Base-by-base conservation (phyloP, 2,797 vertebrate species). In the Hephaestus fuliginosus region DNA sequence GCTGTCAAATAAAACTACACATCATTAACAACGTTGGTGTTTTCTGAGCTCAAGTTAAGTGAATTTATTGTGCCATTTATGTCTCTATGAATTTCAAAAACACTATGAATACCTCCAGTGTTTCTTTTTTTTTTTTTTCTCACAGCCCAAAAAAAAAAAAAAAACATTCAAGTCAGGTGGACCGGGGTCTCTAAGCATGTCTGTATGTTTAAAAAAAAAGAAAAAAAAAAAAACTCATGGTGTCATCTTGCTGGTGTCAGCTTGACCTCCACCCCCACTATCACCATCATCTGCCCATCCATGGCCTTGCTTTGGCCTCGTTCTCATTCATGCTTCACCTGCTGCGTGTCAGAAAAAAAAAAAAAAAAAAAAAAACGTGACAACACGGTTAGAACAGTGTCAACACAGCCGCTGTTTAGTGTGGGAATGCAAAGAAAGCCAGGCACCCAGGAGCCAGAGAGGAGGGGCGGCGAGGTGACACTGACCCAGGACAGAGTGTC, bases 321-420 rank as follows among this genome's bases (percentile, higher is more conserved):
- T 55, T 70, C 63, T 69, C 65, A 58, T 70, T 79, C 76, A 88
- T 71, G 75, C 78, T 85, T 89, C 79, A 88, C 84, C 83, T 87
- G 82, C 70, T 79, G 65, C 57, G 41, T 73, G 80, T 80, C 55
- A 55, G 30, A 76, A 82, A 33, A 33, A 33, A 33, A 33, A 30
- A 30, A n/a, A n/a, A n/a, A n/a, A n/a, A n/a, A 33, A 33, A 33
- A 33, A 33, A 83, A 85, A 85, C 56, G 17, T 49, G 84, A 85
- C 55, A 20, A 53, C 55, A 10, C 44, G 55, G 51, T 61, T n/a
- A 60, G 55, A 78, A 84, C 85, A 84, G 73, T 85, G 85, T 90
- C 89, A 93, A 91, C 91, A 91, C 69, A 66, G 73, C 39, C 72
- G 36, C 71, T 85, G 85, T 93, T 89, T 82, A 65, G 78, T 90